Evolutionary conservation across 2,797 vertebrate species (phyloP).

Genomic region (Pelobates cultripes): DNA sequence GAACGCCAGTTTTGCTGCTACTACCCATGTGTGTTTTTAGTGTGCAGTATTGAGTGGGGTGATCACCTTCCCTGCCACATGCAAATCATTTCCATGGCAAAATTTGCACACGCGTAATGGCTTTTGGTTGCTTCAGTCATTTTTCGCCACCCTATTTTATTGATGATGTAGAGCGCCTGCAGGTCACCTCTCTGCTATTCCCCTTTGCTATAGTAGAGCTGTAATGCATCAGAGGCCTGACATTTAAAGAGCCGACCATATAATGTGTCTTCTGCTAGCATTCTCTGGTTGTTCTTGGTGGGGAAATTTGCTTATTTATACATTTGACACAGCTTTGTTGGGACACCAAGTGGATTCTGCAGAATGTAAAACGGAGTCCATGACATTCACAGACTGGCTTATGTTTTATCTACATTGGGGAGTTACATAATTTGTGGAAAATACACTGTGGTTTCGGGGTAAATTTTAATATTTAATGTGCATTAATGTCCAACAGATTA

Average conservation of each 20-base stretch:
- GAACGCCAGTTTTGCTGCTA: conserved; percentile 49
- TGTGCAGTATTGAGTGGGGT: conserved; percentile 37
- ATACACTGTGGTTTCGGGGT: no score
- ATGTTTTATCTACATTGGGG: no score
- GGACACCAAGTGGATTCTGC: no score
- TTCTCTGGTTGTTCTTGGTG: not conserved
- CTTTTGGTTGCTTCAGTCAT: conserved; percentile 36
- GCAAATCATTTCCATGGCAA: conserved; percentile 17
- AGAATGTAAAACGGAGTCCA: no score
- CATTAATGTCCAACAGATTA: no score
- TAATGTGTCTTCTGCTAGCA: conserved; percentile 1
- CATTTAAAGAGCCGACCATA: conserved; percentile 9
- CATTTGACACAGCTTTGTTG: not conserved
- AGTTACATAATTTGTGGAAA: no score
- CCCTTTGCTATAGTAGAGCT: not conserved
- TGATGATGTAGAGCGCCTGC: not conserved
- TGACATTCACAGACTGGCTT: no score
- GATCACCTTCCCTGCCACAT: conserved; percentile 15
- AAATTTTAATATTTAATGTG: no score
- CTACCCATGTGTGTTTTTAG: conserved; percentile 38
- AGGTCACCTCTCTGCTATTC: not conserved
- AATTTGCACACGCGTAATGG: conserved; percentile 39
- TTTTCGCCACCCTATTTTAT: not conserved
- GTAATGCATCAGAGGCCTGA: not conserved
- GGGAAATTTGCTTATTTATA: not conserved